Base-by-base conservation (phyloP, 2,888 invertebrate species). In the Tachina lurida region DNA sequence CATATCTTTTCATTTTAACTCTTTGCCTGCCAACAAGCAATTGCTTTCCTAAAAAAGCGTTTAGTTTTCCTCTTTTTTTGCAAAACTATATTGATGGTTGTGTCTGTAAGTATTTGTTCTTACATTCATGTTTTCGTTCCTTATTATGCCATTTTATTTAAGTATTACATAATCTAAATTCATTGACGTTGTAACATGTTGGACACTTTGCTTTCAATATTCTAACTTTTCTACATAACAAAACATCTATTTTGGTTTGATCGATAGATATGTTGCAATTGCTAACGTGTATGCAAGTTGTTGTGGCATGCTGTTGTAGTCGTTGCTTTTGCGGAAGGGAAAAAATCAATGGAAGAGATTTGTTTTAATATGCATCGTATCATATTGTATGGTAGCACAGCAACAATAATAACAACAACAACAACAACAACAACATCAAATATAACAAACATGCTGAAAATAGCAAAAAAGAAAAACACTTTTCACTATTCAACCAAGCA, bases 161-260 rank as follows among this genome's bases (percentile, higher is more conserved):
- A 76, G 54, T 79, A 79, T 86, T 86, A 76, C 82, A 86, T 86
- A 86, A 86, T 76, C 81, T 54, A 49, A 73, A 84, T 77, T 81
- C 81, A 74, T 77, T 84, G 77, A 68, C 71, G 47, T 75, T 65
- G 68, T 63, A 45, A 52, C 52, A 62, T 74, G 79, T 65, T 71
- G 52, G 60, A 56, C 58, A 78, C 19, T 80, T 62, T 60, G 43
- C 65, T 79, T 75, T 76, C 19, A 63, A 56, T 56, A 78, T 79
- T 79, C 70, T 65, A 60, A 65, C 58, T 76, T 17, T 70, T n/a
- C 19, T 10, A 22, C 7, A 63, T 56, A 68, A 58, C 39, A 43
- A 70, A 70, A 62, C 5, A 54, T 79, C 45, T 71, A 41, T 19
- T 54, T 39, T 54, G 19, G 31, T 67, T 60, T 52, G 67, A 80